Evolutionary conservation across 2,113 vertebrate genomes (phyloP).

Genomic region (Caloenas nicobarica): DNA sequence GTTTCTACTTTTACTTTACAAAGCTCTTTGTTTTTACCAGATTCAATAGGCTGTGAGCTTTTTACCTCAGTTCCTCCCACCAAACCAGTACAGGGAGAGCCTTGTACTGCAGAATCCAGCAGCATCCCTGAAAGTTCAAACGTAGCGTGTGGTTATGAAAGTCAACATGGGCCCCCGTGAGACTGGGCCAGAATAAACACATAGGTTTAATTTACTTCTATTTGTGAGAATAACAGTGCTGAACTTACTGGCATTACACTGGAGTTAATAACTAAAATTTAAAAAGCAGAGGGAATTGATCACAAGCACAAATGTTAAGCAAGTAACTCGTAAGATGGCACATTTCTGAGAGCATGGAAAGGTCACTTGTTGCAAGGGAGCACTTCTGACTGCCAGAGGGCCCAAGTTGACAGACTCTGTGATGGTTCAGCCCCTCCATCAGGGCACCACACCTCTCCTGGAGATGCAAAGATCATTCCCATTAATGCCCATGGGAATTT

Average conservation of each 20-base stretch:
- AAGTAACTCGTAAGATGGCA: not conserved
- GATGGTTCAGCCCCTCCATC: not conserved
- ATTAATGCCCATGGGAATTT: not conserved
- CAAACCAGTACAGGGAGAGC: not conserved
- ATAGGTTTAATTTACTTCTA: conserved; percentile 12
- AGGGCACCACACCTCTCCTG: not conserved
- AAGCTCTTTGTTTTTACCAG: not conserved
- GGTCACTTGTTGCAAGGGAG: not conserved
- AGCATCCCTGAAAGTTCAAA: conserved; percentile 36
- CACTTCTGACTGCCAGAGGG: not conserved
- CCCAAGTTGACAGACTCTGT: not conserved
- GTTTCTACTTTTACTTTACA: not conserved
- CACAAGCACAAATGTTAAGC: not conserved
- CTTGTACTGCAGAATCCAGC: not conserved
- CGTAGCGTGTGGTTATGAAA: conserved; percentile 6
- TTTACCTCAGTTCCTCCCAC: not conserved
- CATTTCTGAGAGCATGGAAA: not conserved
- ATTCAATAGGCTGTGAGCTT: not conserved
- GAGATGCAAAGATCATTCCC: not conserved
- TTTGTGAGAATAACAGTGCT: not conserved
- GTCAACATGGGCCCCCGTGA: not conserved
- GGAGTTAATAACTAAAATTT: not conserved
- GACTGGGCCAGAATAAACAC: conserved; percentile 11
- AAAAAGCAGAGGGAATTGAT: not conserved
- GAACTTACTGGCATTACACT: not conserved